A percentile compares a stretch with the other conserved stretches of the same genome.
These are phyloP conservation scores for Calephelis virginiensis DNA, from an alignment of 1,140 invertebrate genomes.

Conservation along the genomic window DNA sequence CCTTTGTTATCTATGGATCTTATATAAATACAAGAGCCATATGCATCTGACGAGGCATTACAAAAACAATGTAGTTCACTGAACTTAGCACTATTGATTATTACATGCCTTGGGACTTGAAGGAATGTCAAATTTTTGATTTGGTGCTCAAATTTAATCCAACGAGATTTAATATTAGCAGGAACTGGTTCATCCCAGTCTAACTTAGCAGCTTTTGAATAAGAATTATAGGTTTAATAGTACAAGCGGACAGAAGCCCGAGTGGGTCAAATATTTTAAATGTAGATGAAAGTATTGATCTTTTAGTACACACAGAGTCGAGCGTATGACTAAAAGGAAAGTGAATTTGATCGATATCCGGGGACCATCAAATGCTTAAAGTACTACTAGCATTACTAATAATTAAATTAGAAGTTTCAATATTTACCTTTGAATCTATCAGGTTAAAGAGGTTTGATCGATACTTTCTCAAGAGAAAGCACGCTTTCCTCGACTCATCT, in stretches of 20 bases:
- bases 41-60: neutral
- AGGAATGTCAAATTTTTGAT: neutral
- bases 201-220: neutral
- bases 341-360: conserved; percentile 1
- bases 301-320: conserved; percentile 4
- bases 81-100: neutral
- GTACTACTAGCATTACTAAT: conserved; percentile 9
- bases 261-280: conserved; percentile 32
- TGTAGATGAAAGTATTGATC: conserved; percentile 20
- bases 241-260: neutral
- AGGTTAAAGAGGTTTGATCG: conserved; percentile 8
- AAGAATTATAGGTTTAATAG: neutral
- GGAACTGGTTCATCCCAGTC: neutral
- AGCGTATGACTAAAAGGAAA: conserved; percentile 4
- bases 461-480: conserved; percentile 19
- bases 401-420: conserved; percentile 13
- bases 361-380: conserved; percentile 19
- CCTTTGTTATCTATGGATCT: conserved; percentile 17
- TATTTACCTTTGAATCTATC: neutral
- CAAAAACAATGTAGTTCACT: conserved; percentile 15
- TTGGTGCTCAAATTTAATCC: neutral
- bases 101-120: neutral
- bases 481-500: neutral
- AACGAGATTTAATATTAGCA: neutral
- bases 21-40: conserved; percentile 27